Conservation (phyloP, 2,888 invertebrate species). For the Gandaritis pyraliata region DNA sequence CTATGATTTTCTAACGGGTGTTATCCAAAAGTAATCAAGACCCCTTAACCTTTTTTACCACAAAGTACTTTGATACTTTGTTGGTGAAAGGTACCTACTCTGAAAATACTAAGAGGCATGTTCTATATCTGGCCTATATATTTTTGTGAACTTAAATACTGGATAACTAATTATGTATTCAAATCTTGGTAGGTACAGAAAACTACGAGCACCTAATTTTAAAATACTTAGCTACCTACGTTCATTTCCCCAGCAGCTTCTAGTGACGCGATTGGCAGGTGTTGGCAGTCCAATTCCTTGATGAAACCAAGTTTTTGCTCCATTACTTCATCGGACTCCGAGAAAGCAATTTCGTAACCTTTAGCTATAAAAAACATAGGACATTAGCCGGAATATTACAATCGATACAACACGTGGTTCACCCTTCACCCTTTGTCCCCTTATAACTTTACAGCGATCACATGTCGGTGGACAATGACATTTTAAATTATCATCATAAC, state of each 20-base stretch:
- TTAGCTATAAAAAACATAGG: conserved; percentile 43
- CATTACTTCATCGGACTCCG: conserved; percentile 28
- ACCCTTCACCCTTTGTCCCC: conserved; percentile 74
- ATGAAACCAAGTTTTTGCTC: conserved; percentile 40
- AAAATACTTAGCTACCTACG: too few species aligned
- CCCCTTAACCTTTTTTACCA: too few species aligned
- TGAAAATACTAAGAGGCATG: too few species aligned
- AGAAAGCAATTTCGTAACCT: conserved; percentile 35
- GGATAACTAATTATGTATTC: too few species aligned
- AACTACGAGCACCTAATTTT: too few species aligned
- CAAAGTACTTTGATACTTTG: too few species aligned
- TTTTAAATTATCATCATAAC: conserved; percentile 74
- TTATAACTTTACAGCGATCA: conserved; percentile 64
- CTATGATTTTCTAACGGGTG: conserved; percentile 13
- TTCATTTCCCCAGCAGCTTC: neutral
- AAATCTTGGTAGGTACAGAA: too few species aligned
- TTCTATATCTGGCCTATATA: too few species aligned
- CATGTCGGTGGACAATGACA: conserved; percentile 62
- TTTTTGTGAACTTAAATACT: too few species aligned
- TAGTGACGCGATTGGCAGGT: conserved; percentile 25
- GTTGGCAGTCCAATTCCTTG: conserved; percentile 18
- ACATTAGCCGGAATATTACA: conserved; percentile 54
- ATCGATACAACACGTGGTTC: conserved; percentile 65
- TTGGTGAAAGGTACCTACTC: too few species aligned
- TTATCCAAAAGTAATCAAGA: conserved; percentile 10